Conservation (phyloP, 2,113 vertebrate genomes). For the Fregetta grallaria region DNA sequence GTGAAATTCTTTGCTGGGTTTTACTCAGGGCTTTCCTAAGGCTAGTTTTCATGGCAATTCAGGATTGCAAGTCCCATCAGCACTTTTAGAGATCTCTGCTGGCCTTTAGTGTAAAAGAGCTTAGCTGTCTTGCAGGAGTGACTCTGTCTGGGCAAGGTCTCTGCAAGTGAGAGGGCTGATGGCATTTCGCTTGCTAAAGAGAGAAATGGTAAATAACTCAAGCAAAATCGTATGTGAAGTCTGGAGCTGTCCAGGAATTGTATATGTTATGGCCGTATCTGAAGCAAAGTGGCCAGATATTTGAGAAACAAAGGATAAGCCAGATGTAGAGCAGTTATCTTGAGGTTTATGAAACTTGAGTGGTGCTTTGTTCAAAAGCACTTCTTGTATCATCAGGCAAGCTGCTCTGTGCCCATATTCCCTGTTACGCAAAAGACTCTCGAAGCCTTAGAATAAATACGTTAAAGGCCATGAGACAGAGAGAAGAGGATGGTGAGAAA, state of each 20-base stretch:
- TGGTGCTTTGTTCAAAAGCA: neutral
- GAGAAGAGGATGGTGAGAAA: neutral
- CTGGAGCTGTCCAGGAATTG: neutral
- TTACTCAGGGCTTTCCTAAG: neutral
- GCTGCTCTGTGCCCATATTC: neutral
- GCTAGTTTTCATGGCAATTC: neutral
- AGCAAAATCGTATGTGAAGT: neutral
- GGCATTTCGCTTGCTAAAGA: neutral
- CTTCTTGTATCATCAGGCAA: neutral
- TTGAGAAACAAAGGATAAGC: neutral
- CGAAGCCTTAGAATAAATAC: conserved; percentile 25
- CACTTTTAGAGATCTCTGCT: neutral
- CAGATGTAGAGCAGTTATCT: neutral
- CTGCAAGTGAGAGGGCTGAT: neutral
- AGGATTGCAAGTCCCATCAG: neutral
- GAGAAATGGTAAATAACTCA: neutral
- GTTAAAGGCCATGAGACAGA: neutral
- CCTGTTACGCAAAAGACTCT: neutral
- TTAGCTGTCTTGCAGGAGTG: neutral
- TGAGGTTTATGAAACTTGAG: neutral
- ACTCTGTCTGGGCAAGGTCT: neutral
- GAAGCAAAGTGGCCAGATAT: neutral
- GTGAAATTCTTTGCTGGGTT: neutral
- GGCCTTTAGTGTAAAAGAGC: neutral
- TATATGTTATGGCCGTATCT: fast-evolving